Base-by-base conservation (phyloP, 2,797 vertebrate genomes). In the Philypnodon macrostomus region DNA sequence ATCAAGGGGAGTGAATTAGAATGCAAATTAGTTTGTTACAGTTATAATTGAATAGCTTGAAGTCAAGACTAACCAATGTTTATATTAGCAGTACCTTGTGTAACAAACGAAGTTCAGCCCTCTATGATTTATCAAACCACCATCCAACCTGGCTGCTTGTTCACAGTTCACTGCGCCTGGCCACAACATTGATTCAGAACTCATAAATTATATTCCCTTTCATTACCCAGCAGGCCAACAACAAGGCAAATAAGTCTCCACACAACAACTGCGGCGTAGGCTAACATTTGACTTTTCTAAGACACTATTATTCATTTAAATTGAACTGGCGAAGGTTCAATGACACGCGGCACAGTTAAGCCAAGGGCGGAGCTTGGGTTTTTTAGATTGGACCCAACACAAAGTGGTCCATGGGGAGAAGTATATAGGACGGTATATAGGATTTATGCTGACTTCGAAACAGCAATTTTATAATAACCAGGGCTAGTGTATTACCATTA, bases 131-230 rank as follows among this genome's bases (percentile, higher is more conserved):
- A 85, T 77, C 73, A 70, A 62, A 67, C 75, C 40, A 41, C 36
- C 52, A 68, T 53, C 68, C 54, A 63, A 78, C 67, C 73, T 72
- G 58, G 56, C 66, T 58, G n/a, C n/a, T n/a, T n/a, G 53, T 75
- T 76, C 67, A 78, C 29, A 60, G 63, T 75, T 75, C 79, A 71
- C 10, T 37, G 64, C 67, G 70, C 64, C 61, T 57, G 38, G 40
- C 63, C 48, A 55, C 57, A 17, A 2, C 47, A 70, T 65, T 65
- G 79, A 83, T 73, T 74, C 60, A 59, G 78, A 72, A 75, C 76
- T 80, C 70, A 73, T 67, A 65, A 77, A 67, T 79, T 69, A 75
- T 70, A 79, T 71, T 76, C 44, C 21, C 70, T 80, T 78, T 84
- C 75, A 73, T 81, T 74, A 62, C 59, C 54, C 57, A 45, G 68